Evolutionary conservation across 1,140 invertebrate genomes (phyloP).

Genomic region (Lethrus apterus): DNA sequence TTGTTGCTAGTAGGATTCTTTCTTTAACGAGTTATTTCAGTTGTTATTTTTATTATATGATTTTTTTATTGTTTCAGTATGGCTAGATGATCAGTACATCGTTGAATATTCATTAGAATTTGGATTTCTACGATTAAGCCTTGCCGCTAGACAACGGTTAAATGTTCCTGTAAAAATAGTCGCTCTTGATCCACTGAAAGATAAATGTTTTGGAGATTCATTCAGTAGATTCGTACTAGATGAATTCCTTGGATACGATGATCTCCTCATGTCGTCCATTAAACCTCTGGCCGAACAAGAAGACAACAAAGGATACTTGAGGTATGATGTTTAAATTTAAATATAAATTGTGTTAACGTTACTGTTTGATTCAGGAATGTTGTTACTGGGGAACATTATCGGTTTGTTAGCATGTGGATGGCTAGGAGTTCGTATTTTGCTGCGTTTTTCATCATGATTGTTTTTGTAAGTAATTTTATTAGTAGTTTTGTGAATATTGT

Average conservation of each 20-base stretch:
- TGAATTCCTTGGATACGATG: conserved; percentile 93
- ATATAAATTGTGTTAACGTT: conserved; percentile 1
- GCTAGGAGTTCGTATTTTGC: conserved; percentile 86
- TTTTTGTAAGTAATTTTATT: conserved; percentile 84
- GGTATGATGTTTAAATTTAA: conserved; percentile 44
- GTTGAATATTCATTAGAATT: conserved; percentile 97
- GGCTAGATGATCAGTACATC: conserved; percentile 89
- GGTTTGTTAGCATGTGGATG: conserved; percentile 97
- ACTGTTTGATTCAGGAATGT: conserved; percentile 69
- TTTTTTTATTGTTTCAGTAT: conserved; percentile 58
- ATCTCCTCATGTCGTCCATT: conserved; percentile 92
- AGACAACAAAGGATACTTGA: conserved; percentile 90
- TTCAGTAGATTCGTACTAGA: conserved; percentile 86
- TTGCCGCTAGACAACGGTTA: conserved; percentile 70
- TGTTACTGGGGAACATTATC: conserved; percentile 96
- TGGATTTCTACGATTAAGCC: conserved; percentile 86
- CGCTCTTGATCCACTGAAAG: conserved; percentile 78
- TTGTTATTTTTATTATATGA: too few relatives aligned
- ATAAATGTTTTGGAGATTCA: conserved; percentile 88
- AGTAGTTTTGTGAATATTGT: background rate
- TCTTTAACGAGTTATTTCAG: too few relatives aligned
- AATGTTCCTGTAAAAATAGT: conserved; percentile 92
- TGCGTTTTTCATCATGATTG: conserved; percentile 93
- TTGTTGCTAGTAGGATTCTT: too few relatives aligned
- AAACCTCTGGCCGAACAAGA: conserved; percentile 92